Evolutionary conservation across 2,888 invertebrate species (phyloP), one percentile per base, ranked within the genome.

Genomic region (Dryomyza anilis): DNA sequence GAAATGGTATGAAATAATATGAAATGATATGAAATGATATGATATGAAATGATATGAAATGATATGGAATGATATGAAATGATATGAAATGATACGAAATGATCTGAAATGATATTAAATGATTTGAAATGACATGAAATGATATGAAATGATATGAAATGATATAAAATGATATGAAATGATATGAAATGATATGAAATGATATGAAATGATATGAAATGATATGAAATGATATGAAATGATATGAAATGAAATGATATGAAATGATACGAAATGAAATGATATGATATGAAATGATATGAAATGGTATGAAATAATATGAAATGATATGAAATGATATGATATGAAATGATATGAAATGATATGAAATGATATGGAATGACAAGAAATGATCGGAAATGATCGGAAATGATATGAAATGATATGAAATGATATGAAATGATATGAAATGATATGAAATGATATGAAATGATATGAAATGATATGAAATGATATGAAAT

Each of bases 241-340:
- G 48, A 48, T 23, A 5, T 21, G 48, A n/a, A n/a, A n/a, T n/a
- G n/a, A n/a, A n/a, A n/a, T n/a, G n/a, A n/a, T n/a, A n/a, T n/a
- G n/a, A n/a, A n/a, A n/a, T 45, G 1, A n/a, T n/a, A n/a, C 16
- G 45, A 16, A 16, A 45, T 45, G 45, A 45, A 45, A 45, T 45
- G 45, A 45, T n/a, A 45, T 45, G 16, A 45, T 7, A 45, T 45
- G 45, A n/a, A 45, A 52, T 52, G 29, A 52, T 23, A 52, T 52
- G 10, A 52, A 21, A 14, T 52, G 29, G 25, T n/a, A n/a, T n/a
- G n/a, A n/a, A n/a, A n/a, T n/a, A n/a, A n/a, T n/a, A n/a, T n/a
- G n/a, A n/a, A n/a, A 52, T n/a, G n/a, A n/a, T n/a, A n/a, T n/a
- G n/a, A n/a, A n/a, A n/a, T n/a, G 25, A 52, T 7, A 21, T 52